A percentile compares a stretch with the other conserved stretches of the same genome.
Evolutionary conservation across 2,113 vertebrate species (phyloP).

Genomic region (Burhinus oedicnemus): DNA sequence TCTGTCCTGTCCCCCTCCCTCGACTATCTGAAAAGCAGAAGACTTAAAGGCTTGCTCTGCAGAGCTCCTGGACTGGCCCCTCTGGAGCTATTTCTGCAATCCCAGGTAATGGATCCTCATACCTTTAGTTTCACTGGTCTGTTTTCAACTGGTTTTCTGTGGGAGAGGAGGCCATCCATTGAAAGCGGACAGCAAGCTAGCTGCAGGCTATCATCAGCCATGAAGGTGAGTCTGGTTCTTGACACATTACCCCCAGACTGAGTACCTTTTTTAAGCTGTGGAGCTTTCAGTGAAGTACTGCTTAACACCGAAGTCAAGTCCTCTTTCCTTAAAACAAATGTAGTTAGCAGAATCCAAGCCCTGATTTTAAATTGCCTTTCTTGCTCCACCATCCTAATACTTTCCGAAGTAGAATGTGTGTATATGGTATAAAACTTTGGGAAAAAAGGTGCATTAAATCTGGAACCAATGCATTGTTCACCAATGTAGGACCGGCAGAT

Average conservation of each 20-base stretch:
- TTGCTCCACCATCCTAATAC: neutral
- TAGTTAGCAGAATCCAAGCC: neutral
- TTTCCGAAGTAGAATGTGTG: neutral
- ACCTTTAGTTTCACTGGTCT: neutral
- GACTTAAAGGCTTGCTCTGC: neutral
- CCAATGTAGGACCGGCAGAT: neutral
- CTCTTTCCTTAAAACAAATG: neutral
- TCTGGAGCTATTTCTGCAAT: neutral
- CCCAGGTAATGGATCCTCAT: neutral
- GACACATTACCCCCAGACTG: neutral
- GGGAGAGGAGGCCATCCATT: neutral
- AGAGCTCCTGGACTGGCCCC: neutral
- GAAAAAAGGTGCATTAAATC: neutral
- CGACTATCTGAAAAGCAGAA: neutral
- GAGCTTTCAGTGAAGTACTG: neutral
- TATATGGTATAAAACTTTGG: neutral
- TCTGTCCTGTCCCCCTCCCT: neutral
- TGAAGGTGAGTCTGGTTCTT: neutral
- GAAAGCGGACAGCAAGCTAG: neutral
- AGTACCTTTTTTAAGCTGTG: neutral
- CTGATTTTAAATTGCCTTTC: neutral
- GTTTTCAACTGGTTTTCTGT: neutral
- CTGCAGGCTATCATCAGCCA: neutral
- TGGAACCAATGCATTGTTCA: neutral
- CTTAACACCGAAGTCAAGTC: neutral